phyloP scores from a whole-genome alignment of 2,797 vertebrate genomes.

The Odontamblyopus lacepedii region DNA sequence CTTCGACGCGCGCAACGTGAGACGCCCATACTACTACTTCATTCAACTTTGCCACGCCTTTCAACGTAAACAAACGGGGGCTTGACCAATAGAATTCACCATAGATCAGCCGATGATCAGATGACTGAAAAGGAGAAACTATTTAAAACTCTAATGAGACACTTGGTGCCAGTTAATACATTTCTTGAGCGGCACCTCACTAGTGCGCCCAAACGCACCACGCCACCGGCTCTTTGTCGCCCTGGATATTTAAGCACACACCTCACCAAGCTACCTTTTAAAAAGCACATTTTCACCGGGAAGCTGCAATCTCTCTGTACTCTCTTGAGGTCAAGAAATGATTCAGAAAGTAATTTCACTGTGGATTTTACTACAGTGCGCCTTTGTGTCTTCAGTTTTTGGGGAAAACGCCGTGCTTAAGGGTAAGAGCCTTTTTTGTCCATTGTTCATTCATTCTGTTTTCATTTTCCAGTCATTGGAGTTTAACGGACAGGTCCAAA shows the following conservation, averaged over 20 bases:
- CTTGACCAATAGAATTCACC: conserved; percentile 78
- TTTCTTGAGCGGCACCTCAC: conserved; percentile 26
- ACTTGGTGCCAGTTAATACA: conserved; percentile 49
- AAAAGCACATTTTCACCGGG: conserved; percentile 8
- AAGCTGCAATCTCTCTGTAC: conserved; percentile 23
- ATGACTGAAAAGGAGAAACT: conserved; percentile 77
- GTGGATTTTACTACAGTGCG: conserved; percentile 63
- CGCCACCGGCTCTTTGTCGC: conserved; percentile 39
- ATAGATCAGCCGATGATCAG: conserved; percentile 85
- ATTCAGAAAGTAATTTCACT: conserved; percentile 43
- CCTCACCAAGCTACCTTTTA: neutral
- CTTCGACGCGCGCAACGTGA: conserved; percentile 42
- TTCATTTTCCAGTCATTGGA: neutral
- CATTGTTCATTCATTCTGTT: conserved; percentile 34
- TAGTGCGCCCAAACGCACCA: conserved; percentile 30
- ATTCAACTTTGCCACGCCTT: conserved; percentile 79
- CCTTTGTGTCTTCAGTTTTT: conserved; percentile 27
- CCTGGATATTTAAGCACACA: conserved; percentile 31
- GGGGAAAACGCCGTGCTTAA: conserved; percentile 55
- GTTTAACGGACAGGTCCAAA: neutral
- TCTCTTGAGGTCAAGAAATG: conserved; percentile 58
- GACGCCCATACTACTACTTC: conserved; percentile 65
- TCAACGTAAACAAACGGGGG: conserved; percentile 74
- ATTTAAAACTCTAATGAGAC: conserved; percentile 82
- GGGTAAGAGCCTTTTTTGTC: conserved; percentile 60